Base-by-base conservation (phyloP, 2,797 vertebrate genomes). In the Crocodylus rhombifer region DNA sequence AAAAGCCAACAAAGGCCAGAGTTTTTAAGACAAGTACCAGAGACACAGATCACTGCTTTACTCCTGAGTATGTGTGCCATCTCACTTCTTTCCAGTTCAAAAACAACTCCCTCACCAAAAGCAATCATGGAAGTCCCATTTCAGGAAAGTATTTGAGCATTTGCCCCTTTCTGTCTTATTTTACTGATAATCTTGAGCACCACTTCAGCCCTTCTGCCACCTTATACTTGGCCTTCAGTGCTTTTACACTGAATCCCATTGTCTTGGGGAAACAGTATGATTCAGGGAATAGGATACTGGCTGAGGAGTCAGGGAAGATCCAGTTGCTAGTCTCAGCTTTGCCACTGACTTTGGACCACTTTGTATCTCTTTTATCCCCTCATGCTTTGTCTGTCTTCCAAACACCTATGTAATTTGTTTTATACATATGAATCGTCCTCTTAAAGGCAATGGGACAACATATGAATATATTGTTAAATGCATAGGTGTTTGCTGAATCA, bases 261-360 rank as follows among this genome's bases (percentile, higher is more conserved):
- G 76, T 14, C 10, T 10, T 33, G 4, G 4, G 25, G 6, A 86
- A 3, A 80, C 1, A 77, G 71, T 17, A 15, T 15, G 4, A 25
- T 76, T 33, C 20, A 64, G 42, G 55, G 6, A 28, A 51, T 17
- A 51, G 2, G 4, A 25, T 0, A 0, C 77, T 83, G 75, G 42
- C 13, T 74, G 14, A 25, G 85, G 14, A 25, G 2, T 62, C 6
- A 33, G 26, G 23, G 20, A 25, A 60, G 58, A 55, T 17, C 11
- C 17, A 57, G 2, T 18, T 79, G 14, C 18, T 12, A 69, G 16
- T 75, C 6, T 57, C 81, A 7, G 23, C 77, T 87, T 62, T 77
- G 11, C 33, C 78, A 42, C 6, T 26, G 63, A 4, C 23, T 56
- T 82, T 80, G 18, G 12, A 33, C 20, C 30, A 21, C 64, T 86